Evolutionary conservation across 30 jellyfish, hydroid and myxozoan species (phyloP).

Genomic region (Pseudorhiza aurosa): DNA sequence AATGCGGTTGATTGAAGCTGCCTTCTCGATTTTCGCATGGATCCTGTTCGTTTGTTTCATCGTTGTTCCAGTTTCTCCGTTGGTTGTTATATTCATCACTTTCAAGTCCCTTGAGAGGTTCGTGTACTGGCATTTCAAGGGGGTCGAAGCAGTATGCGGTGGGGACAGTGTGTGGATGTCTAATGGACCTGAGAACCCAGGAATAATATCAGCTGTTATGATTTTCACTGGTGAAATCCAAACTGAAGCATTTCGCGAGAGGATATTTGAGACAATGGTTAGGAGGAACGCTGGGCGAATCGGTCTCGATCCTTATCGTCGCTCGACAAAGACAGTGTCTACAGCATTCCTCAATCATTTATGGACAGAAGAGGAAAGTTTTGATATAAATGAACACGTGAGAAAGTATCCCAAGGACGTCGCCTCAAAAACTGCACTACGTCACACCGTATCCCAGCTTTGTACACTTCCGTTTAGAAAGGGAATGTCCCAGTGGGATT

Average conservation of each 20-base stretch:
- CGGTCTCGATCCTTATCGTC: slow-evolving; percentile 50
- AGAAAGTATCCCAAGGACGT: slow-evolving; percentile 31
- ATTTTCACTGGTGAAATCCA: slow-evolving; percentile 55
- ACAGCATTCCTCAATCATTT: slow-evolving; percentile 56
- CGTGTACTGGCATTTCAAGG: slow-evolving; percentile 5
- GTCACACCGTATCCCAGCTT: slow-evolving; percentile 37
- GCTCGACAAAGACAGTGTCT: slow-evolving; percentile 34
- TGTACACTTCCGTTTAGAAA: slow-evolving; percentile 60
- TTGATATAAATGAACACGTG: slow-evolving; percentile 75
- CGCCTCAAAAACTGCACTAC: slow-evolving; percentile 38
- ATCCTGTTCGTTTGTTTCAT: not conserved
- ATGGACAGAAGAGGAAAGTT: slow-evolving; percentile 71
- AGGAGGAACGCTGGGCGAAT: not conserved
- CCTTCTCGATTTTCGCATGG: slow-evolving; percentile 36
- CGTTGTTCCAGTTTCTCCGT: slow-evolving; percentile 41
- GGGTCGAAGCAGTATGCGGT: slow-evolving; percentile 60
- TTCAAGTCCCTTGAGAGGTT: slow-evolving; percentile 25
- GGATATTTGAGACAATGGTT: slow-evolving; percentile 29
- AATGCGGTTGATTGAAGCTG: not conserved
- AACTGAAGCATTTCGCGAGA: slow-evolving; percentile 19
- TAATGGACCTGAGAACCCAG: slow-evolving; percentile 71
- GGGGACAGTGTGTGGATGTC: slow-evolving; percentile 81
- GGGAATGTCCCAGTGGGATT: slow-evolving; percentile 90
- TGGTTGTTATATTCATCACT: slow-evolving; percentile 8
- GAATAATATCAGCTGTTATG: slow-evolving; percentile 58